These are phyloP conservation scores for Dryomyza anilis DNA, from an alignment of 2,888 invertebrate genomes.

Conservation along the genomic window DNA sequence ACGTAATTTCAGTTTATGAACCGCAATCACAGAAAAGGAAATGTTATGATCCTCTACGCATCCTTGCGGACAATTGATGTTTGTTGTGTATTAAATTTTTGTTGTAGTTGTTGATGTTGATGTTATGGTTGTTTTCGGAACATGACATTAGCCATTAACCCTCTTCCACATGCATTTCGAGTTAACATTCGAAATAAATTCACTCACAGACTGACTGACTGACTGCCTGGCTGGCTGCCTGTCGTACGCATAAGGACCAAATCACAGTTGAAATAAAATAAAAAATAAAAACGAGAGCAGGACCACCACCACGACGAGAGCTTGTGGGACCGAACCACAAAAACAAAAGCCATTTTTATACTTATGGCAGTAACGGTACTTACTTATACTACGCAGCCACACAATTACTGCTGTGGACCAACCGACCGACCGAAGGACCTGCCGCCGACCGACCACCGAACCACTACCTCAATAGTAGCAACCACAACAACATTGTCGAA, in stretches of 20 bases:
- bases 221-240: constrained; percentile 28
- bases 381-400: constrained; percentile 18
- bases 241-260: constrained; percentile 35
- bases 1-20: constrained; percentile 54
- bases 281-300: constrained; percentile 46
- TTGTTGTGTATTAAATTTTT: no score
- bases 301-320: constrained; percentile 53
- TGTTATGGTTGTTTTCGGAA: constrained; percentile 36
- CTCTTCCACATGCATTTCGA: constrained; percentile 52
- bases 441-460: constrained; percentile 26
- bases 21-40: constrained; percentile 27
- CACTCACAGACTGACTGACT: constrained; percentile 8
- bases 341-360: constrained; percentile 41
- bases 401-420: constrained; percentile 18
- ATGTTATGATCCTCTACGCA: constrained; percentile 33
- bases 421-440: constrained; percentile 25
- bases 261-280: constrained; percentile 54
- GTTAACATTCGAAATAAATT: constrained; percentile 53
- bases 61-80: constrained; percentile 52
- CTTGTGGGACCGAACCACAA: constrained; percentile 51
- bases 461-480: constrained; percentile 35
- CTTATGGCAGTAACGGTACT: constrained; percentile 41
- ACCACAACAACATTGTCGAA: constrained; percentile 30
- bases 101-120: constrained; percentile 22
- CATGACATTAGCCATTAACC: constrained; percentile 56